Evolutionary conservation across 2,888 invertebrate genomes (phyloP).

Genomic region (Erynnis tages): DNA sequence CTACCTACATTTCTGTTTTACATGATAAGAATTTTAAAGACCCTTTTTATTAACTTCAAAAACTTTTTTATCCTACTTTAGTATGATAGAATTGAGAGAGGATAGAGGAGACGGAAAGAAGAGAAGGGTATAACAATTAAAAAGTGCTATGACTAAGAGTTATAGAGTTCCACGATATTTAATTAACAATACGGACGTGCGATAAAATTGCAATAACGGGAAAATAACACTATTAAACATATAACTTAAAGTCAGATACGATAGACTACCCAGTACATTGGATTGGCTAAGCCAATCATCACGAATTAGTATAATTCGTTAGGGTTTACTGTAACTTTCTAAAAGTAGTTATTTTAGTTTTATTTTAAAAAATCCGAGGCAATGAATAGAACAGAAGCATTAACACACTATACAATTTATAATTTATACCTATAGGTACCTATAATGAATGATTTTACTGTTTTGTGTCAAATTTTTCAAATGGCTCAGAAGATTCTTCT

Average conservation of each 20-base stretch:
- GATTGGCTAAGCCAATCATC: background rate
- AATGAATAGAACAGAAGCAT: too few relatives aligned
- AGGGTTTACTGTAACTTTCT: slow-evolving; percentile 35
- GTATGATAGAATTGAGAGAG: too few relatives aligned
- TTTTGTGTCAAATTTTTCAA: background rate
- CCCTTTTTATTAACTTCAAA: slow-evolving; percentile 8
- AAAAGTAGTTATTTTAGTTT: slow-evolving; percentile 12
- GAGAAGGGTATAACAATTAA: slow-evolving; percentile 1
- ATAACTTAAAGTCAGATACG: slow-evolving; percentile 1
- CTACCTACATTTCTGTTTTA: slow-evolving; percentile 29
- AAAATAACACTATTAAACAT: slow-evolving; percentile 18
- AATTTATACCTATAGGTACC: too few relatives aligned
- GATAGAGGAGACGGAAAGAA: background rate
- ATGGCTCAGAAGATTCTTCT: too few relatives aligned
- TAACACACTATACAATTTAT: too few relatives aligned
- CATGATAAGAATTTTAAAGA: slow-evolving; percentile 8
- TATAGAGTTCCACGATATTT: background rate
- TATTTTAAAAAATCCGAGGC: background rate
- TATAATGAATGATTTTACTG: background rate
- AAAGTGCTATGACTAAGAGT: slow-evolving; percentile 14
- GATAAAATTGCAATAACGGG: slow-evolving; percentile 15
- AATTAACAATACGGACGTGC: slow-evolving; percentile 8
- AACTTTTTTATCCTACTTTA: too few relatives aligned
- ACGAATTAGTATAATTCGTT: slow-evolving; percentile 32
- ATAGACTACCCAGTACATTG: background rate